phyloP scores from a whole-genome alignment of 1,140 invertebrate genomes.

The Patella vulgata region DNA sequence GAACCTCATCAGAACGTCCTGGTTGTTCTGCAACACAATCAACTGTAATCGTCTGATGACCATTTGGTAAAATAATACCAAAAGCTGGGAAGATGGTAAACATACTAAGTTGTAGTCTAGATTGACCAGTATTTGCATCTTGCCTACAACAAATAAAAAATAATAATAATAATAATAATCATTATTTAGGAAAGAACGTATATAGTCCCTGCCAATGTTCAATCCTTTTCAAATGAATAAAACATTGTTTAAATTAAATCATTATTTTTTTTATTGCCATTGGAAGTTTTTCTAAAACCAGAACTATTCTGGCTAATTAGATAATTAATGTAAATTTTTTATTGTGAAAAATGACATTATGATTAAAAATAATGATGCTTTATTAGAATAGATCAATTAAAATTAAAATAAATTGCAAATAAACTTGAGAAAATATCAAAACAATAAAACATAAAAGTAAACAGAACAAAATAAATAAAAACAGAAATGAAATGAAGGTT shows the following conservation, averaged over 20 bases:
- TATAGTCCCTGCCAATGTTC: background rate
- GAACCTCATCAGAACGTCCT: slow-evolving; percentile 60
- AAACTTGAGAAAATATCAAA: too few species aligned
- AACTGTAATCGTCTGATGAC: slow-evolving; percentile 60
- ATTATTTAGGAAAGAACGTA: too few species aligned
- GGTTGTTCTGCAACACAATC: slow-evolving; percentile 63
- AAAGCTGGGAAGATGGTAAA: slow-evolving; percentile 65
- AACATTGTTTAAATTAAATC: slow-evolving; percentile 1
- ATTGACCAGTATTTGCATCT: slow-evolving; percentile 54
- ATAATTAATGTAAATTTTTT: too few species aligned
- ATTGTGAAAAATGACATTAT: too few species aligned
- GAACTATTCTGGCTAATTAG: too few species aligned
- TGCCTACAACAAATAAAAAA: slow-evolving; percentile 41
- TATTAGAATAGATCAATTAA: too few species aligned
- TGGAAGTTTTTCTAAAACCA: too few species aligned
- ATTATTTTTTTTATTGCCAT: background rate
- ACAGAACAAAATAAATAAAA: too few species aligned
- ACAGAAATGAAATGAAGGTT: too few species aligned
- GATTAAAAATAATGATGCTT: too few species aligned
- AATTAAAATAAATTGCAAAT: too few species aligned
- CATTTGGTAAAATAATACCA: slow-evolving; percentile 60
- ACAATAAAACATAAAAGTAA: too few species aligned
- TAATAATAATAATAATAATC: background rate
- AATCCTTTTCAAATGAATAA: background rate
- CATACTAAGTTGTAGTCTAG: slow-evolving; percentile 57